phyloP scores from a whole-genome alignment of 2,113 vertebrate species.

The Rhea pennata region DNA sequence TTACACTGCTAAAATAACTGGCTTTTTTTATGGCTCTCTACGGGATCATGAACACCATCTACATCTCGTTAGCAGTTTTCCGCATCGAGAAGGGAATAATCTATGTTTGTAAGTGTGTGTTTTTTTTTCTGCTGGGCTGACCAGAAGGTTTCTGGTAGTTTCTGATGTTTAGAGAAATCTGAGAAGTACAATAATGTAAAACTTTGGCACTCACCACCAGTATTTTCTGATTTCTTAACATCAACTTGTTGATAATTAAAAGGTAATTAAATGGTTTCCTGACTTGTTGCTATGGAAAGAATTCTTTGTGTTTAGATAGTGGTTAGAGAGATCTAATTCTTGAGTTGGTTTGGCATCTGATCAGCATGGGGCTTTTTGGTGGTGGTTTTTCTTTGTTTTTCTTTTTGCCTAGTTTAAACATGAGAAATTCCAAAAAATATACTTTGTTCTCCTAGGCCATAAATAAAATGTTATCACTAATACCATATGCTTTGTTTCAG shows the following conservation, averaged over 20 bases:
- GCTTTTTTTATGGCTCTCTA: not conserved
- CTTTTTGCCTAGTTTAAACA: not conserved
- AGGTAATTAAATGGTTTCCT: not conserved
- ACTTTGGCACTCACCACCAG: not conserved
- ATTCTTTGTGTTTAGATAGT: not conserved
- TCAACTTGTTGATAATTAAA: not conserved
- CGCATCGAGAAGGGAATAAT: not conserved
- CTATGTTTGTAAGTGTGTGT: not conserved
- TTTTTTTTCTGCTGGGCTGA: conserved; percentile 14
- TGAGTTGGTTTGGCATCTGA: not conserved
- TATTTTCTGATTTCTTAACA: not conserved
- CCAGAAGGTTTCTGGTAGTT: not conserved
- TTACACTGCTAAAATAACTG: not conserved
- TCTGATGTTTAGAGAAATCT: not conserved
- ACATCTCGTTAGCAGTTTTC: not conserved
- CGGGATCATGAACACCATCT: not conserved
- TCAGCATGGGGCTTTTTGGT: not conserved
- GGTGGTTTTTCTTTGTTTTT: not conserved
- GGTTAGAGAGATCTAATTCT: not conserved
- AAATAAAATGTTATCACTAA: not conserved
- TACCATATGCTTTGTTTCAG: not conserved
- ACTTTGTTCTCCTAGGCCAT: not conserved
- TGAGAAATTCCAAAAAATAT: not conserved
- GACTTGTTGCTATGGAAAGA: not conserved
- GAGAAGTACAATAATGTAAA: not conserved